phyloP scores from a whole-genome alignment of 2,113 vertebrate species.

The Leptosomus discolor region DNA sequence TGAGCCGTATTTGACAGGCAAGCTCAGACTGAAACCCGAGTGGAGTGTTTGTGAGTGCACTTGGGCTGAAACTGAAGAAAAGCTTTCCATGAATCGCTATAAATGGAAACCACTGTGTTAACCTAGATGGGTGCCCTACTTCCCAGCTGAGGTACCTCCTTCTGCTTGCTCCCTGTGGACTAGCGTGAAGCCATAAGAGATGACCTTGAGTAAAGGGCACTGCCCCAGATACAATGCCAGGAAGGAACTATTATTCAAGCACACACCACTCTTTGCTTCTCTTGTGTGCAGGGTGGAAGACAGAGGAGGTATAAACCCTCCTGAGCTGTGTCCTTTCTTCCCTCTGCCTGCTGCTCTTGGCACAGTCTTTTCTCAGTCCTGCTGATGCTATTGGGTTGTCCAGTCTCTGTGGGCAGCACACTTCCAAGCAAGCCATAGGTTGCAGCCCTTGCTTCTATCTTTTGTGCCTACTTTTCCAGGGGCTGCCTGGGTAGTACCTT shows the following conservation, averaged over 20 bases:
- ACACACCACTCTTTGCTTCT: neutral
- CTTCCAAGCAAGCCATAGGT: neutral
- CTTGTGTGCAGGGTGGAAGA: neutral
- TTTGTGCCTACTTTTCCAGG: neutral
- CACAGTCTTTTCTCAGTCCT: neutral
- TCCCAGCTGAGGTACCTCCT: neutral
- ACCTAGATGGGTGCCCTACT: slow-evolving; percentile 12
- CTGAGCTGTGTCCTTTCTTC: neutral
- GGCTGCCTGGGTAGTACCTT: neutral
- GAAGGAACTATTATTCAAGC: neutral
- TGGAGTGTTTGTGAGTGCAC: neutral
- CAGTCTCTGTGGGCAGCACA: neutral
- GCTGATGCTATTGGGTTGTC: neutral
- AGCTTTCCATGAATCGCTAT: slow-evolving; percentile 17
- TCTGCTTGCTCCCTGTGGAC: neutral
- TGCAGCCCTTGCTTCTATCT: neutral
- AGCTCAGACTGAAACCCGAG: slow-evolving; percentile 43
- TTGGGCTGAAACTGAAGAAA: slow-evolving; percentile 47
- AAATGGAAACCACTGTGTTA: neutral
- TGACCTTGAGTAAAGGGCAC: neutral
- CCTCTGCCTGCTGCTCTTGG: neutral
- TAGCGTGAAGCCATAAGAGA: neutral
- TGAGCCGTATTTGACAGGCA: neutral
- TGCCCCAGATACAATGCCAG: neutral
- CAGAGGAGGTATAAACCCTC: neutral